Percentiles rank a stretch among this genome's conserved stretches.
These are phyloP conservation scores for Melanargia galathea DNA, from an alignment of 2,888 invertebrate species.

Conservation along the genomic window DNA sequence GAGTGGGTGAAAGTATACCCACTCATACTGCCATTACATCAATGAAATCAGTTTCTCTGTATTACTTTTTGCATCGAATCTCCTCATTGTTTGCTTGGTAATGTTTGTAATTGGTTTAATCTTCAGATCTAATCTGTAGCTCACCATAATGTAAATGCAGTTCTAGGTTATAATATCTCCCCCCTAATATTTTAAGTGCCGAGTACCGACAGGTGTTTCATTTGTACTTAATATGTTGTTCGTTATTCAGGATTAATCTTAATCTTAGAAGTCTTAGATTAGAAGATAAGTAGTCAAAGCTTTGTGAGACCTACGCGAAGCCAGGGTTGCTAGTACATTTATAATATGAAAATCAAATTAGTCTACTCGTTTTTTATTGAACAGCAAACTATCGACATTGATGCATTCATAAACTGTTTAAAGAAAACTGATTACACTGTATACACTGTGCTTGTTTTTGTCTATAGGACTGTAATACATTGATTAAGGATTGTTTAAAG, in stretches of 20 bases:
- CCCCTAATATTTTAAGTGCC: no score
- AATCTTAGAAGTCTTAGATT: no score
- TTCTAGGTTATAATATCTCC: no score
- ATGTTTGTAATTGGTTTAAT: slow-evolving; percentile 23
- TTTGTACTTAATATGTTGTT: no score
- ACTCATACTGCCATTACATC: slow-evolving; percentile 3
- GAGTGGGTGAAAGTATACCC: slow-evolving; percentile 36
- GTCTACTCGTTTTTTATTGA: no score
- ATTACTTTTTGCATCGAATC: slow-evolving; percentile 31
- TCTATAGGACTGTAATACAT: background rate
- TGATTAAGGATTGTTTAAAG: background rate
- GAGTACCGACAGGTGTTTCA: no score
- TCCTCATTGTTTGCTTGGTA: slow-evolving; percentile 24
- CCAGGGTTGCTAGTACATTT: no score
- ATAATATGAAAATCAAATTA: no score
- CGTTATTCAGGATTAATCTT: no score
- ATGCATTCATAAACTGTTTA: background rate
- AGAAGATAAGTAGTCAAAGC: no score
- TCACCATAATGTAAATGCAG: no score
- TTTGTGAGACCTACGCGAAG: no score
- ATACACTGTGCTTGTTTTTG: background rate
- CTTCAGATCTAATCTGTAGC: background rate
- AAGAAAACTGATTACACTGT: background rate
- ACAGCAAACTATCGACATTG: background rate
- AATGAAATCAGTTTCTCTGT: slow-evolving; percentile 37